Percentiles rank a stretch among this genome's conserved stretches.
These are phyloP conservation scores for Tenthredo mesomela DNA, from an alignment of 2,888 invertebrate species.

Conservation along the genomic window DNA sequence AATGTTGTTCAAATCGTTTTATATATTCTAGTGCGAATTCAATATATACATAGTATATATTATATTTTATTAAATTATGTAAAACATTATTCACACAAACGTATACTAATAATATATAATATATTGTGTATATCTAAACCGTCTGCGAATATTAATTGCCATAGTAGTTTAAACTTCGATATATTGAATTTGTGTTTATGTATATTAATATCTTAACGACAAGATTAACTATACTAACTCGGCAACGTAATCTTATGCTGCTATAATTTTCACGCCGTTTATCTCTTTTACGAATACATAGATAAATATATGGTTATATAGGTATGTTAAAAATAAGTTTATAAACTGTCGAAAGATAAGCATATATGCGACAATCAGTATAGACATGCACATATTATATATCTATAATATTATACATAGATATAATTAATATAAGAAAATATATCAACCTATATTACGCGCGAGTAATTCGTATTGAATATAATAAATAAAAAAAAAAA, in stretches of 20 bases:
- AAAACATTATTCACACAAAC: neutral
- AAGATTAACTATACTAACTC: neutral
- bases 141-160: neutral
- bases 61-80: neutral
- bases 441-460: no score
- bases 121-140: neutral
- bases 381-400: neutral
- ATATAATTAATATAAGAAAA: neutral
- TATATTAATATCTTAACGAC: neutral
- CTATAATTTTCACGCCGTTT: neutral
- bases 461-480: no score
- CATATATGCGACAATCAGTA: neutral
- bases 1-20: neutral
- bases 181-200: neutral
- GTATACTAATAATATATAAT: neutral
- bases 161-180: neutral
- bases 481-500: no score
- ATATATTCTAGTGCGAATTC: neutral
- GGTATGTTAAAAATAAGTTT: neutral
- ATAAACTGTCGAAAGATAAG: neutral
- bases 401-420: neutral
- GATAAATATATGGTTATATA: neutral
- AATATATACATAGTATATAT: neutral
- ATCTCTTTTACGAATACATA: neutral
- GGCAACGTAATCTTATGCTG: neutral